phyloP scores from a whole-genome alignment of 2,113 vertebrate genomes.

The Pituophis catenifer region DNA sequence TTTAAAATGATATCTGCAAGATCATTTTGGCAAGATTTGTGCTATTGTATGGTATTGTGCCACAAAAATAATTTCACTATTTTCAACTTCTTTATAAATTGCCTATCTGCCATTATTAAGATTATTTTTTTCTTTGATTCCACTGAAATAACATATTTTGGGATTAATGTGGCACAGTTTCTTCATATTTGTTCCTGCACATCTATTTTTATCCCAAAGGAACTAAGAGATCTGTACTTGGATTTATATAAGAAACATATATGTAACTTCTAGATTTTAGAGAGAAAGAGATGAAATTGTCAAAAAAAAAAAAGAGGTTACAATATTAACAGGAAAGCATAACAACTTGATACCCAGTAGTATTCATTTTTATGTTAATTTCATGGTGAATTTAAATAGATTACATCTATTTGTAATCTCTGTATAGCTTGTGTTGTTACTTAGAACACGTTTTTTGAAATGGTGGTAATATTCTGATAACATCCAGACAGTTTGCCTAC shows the following conservation, averaged over 20 bases:
- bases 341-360: constrained; percentile 18
- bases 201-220: constrained; percentile 42
- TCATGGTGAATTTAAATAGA: constrained; percentile 48
- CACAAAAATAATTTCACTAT: constrained; percentile 10
- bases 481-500: neutral
- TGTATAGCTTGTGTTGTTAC: constrained; percentile 47
- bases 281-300: neutral
- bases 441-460: constrained; percentile 57
- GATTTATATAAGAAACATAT: constrained; percentile 31
- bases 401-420: constrained; percentile 26
- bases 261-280: constrained; percentile 26
- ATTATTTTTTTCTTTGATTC: constrained; percentile 39
- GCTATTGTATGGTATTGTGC: neutral
- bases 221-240: constrained; percentile 13
- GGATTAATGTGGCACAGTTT: neutral
- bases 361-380: constrained; percentile 30
- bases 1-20: neutral
- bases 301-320: constrained; percentile 17
- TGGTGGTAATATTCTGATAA: constrained; percentile 17
- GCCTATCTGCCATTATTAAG: constrained; percentile 8
- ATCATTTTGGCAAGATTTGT: neutral
- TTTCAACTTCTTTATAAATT: constrained; percentile 41
- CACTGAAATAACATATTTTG: constrained; percentile 7
- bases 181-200: neutral
- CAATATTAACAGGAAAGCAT: constrained; percentile 20